Evolutionary conservation across 2,797 vertebrate genomes (phyloP).

Genomic region (Cyprinella venusta): DNA sequence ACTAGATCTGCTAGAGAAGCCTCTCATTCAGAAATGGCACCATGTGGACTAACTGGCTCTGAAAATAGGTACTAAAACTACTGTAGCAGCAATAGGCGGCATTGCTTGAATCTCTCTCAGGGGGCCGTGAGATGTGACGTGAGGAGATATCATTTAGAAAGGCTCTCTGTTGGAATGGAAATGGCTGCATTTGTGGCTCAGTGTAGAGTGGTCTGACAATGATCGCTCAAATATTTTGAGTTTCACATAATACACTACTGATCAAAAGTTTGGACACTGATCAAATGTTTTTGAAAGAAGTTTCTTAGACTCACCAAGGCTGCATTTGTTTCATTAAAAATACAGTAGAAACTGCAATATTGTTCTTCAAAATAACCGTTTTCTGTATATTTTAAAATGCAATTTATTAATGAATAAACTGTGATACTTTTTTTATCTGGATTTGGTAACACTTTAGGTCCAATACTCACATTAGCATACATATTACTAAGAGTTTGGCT

Average conservation of each 20-base stretch:
- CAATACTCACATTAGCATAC: too few species aligned
- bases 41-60: slow-evolving; percentile 10
- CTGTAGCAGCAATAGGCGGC: not conserved
- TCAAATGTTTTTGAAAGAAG: not conserved
- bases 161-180: not conserved
- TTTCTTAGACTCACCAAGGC: not conserved
- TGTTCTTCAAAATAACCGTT: not conserved
- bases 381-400: not conserved
- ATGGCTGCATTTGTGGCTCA: not conserved
- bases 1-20: not conserved
- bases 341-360: not conserved
- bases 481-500: too few species aligned
- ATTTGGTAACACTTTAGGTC: too few species aligned
- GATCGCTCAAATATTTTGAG: not conserved
- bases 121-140: not conserved
- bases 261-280: not conserved
- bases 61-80: slow-evolving; percentile 14
- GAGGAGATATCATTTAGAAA: slow-evolving; percentile 6
- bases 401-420: too few species aligned
- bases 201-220: not conserved
- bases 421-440: not conserved
- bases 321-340: not conserved
- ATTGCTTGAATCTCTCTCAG: slow-evolving; percentile 17
- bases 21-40: slow-evolving; percentile 3
- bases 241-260: not conserved